phyloP scores from a whole-genome alignment of 1,140 invertebrate species.

The Pissodes strobi region DNA sequence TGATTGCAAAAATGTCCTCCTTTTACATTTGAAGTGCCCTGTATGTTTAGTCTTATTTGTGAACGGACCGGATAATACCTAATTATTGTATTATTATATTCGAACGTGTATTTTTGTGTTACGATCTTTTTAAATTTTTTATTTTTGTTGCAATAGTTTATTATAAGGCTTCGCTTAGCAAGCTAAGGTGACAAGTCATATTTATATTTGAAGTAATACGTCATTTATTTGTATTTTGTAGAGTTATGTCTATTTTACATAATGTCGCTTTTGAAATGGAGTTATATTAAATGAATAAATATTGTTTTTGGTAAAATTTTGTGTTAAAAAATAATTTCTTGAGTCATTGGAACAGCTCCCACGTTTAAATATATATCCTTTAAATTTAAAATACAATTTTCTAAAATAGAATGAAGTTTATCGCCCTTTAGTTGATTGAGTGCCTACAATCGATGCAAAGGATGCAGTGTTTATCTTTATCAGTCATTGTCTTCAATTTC shows the following conservation, averaged over 20 bases:
- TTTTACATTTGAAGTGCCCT: too few relatives aligned
- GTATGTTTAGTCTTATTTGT: constrained; percentile 1
- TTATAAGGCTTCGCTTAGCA: constrained; percentile 23
- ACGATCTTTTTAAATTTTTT: constrained; percentile 20
- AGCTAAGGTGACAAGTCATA: constrained; percentile 24
- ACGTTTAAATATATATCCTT: too few relatives aligned
- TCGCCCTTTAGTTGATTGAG: too few relatives aligned
- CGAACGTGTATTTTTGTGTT: constrained; percentile 21
- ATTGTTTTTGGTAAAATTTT: constrained; percentile 26
- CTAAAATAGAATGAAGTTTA: too few relatives aligned
- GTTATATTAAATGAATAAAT: constrained; percentile 29
- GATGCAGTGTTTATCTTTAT: too few relatives aligned
- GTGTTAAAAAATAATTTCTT: too few relatives aligned
- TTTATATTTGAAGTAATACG: constrained; percentile 19
- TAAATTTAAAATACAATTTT: too few relatives aligned
- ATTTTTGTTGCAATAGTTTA: constrained; percentile 25
- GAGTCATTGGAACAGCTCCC: too few relatives aligned
- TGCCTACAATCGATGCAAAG: too few relatives aligned
- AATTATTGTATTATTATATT: constrained; percentile 20
- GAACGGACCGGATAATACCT: background rate
- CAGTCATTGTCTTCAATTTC: too few relatives aligned
- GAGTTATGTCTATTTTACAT: constrained; percentile 28
- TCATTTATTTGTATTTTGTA: constrained; percentile 28
- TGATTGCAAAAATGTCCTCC: too few relatives aligned
- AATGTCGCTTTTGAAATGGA: constrained; percentile 27